Evolutionary conservation across 2,888 invertebrate genomes (phyloP), one percentile per base, ranked within the genome.

Genomic region (Trachelus tabidus): DNA sequence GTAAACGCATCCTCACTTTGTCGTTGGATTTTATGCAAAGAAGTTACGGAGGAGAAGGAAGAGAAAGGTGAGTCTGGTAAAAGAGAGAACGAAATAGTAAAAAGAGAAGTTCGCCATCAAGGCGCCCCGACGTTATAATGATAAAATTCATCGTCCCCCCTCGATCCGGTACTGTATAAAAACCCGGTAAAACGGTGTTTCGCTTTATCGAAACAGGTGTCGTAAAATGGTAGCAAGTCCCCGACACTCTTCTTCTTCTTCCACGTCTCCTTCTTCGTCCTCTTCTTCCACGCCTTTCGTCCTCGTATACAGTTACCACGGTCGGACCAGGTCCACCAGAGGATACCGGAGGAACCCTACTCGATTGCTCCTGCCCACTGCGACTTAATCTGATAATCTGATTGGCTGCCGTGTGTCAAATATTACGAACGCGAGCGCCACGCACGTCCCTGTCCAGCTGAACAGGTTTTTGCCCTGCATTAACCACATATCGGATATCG

Each of bases 311-410:
- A 68, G 73, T n/a, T 40, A 77, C 76, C 40, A 40, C 40, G 40
- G 40, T 6, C 40, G 15, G 40, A 6, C 6, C 15, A 15, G 40
- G 40, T 40, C 40, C 15, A 40, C 40, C 6, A 1, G 40, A 40
- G 40, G 15, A 40, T 6, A 40, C 40, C 40, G 6, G 6, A 40
- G 40, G 40, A 40, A 40, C 40, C 40, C 40, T 40, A 40, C 40
- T 40, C 40, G 40, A 40, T 40, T 40, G 40, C 40, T 40, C 40
- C 40, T 40, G 40, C 40, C 40, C 40, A 40, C 40, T 40, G 40
- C 74, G 81, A 79, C 80, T 88, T 89, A 89, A 89, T 89, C 89
- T 88, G 88, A 88, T 89, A 89, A 90, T 89, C 88, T 89, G 87
- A 89, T 89, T 87, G 87, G 87, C 86, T 86, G 87, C 86, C 84